A percentile compares a stretch with the other conserved stretches of the same genome.
phyloP scores from a whole-genome alignment of 2,797 vertebrate genomes.

The Trichosurus vulpecula region DNA sequence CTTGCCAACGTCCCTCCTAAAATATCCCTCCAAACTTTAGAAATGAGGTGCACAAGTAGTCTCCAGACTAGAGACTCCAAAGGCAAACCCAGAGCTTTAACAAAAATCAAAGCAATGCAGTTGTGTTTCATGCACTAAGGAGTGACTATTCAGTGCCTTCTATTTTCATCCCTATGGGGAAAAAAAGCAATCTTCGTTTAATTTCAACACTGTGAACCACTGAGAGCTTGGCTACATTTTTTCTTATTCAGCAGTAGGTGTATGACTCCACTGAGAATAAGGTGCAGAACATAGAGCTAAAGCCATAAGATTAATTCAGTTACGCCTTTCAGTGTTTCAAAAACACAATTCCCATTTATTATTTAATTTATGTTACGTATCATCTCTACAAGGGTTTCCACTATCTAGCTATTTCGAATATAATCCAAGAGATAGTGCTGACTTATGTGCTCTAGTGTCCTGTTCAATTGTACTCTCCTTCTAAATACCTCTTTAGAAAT shows the following conservation, averaged over 20 bases:
- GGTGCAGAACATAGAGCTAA: constrained; percentile 20
- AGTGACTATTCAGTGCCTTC: background rate
- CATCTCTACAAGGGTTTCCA: background rate
- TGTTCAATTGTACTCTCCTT: constrained; percentile 13
- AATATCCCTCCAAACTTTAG: background rate
- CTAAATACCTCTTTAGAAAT: constrained; percentile 39
- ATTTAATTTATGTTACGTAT: constrained; percentile 29
- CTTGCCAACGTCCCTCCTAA: background rate
- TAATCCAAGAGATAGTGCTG: background rate
- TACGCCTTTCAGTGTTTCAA: constrained; percentile 51
- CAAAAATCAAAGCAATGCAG: background rate
- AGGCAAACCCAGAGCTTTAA: background rate
- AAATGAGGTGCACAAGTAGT: background rate
- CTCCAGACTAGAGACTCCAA: background rate
- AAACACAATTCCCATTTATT: constrained; percentile 59
- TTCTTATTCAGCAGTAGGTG: constrained; percentile 35
- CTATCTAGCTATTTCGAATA: constrained; percentile 31
- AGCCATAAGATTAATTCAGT: constrained; percentile 50
- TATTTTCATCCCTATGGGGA: constrained; percentile 19
- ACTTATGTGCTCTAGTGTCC: background rate
- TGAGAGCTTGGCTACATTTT: background rate
- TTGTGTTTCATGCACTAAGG: background rate
- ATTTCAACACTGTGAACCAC: background rate
- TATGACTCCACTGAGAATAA: constrained; percentile 26
- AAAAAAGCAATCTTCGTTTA: constrained; percentile 35